Evolutionary conservation across 2,113 vertebrate genomes (phyloP), one percentile per base, ranked within the genome.

Genomic region (Odontesthes bonariensis): DNA sequence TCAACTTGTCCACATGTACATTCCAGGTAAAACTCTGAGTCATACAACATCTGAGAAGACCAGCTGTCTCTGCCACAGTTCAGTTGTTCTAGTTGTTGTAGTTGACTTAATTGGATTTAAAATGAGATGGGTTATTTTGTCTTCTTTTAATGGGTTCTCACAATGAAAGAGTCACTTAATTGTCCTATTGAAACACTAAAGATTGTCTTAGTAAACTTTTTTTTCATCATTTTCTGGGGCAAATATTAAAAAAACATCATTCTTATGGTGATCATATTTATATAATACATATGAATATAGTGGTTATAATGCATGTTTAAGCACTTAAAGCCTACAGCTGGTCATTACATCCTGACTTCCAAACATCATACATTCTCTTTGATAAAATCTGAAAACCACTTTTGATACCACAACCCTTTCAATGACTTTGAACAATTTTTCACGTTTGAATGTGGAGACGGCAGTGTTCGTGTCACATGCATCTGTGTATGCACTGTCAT

Each of bases 351-450:
- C 44, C 40, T 53, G 68, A 65, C 38, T 49, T 75, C 79, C 47
- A 88, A 82, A 65, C 49, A 52, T 53, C 56, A 72, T 35, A 7
- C 42, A 59, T 88, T 71, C 73, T 73, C 51, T 68, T 62, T 64
- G 47, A 70, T 86, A 52, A 77, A 56, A 78, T 84, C 59, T 68
- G n/a, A 82, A 88, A 89, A 82, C 64, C 62, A 73, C 52, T 84
- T 86, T 83, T 87, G 68, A 77, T 88, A 91, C 86, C 55, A 77
- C 69, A 68, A 69, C 69, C 66, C 52, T 40, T 81, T 58, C 65
- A 71, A 60, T 31, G 47, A 77, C 55, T 64, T 74, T 73, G 64
- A 82, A 52, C 61, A 86, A 58, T 78, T 63, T 89, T 69, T 81
- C 68, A 57, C 58, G 77, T 58, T 38, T 77, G n/a, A 69, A 19